Conservation (phyloP, 2,797 vertebrate species). For the Malacoraja senta region DNA sequence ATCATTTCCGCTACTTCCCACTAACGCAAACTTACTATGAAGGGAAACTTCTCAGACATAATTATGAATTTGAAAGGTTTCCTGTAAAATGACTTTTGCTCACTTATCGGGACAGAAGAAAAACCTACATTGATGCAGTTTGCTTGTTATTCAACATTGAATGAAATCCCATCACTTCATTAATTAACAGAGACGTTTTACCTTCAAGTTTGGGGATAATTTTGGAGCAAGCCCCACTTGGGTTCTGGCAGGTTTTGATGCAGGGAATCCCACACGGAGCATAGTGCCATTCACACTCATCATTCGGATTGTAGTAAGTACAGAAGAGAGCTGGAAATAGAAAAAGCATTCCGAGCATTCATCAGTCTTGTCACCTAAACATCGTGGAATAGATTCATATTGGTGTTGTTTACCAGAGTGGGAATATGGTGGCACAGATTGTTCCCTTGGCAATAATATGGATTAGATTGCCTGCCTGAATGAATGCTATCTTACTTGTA, state of each 20-base stretch:
- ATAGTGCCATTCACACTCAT: constrained; percentile 64
- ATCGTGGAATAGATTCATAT: not conserved
- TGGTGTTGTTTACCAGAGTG: not conserved
- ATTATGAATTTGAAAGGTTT: not conserved
- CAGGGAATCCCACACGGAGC: constrained; percentile 59
- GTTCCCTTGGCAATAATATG: not conserved
- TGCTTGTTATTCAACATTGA: not conserved
- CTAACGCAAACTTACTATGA: no score
- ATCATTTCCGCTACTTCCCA: no score
- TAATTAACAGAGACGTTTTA: constrained; percentile 43
- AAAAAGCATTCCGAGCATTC: not conserved
- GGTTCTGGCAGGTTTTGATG: constrained; percentile 62
- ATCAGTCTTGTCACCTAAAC: not conserved
- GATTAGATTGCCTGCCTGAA: not conserved
- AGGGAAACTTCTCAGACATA: not conserved
- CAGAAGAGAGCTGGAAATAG: constrained; percentile 60
- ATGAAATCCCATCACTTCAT: not conserved
- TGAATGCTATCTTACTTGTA: no score
- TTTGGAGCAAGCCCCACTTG: constrained; percentile 49
- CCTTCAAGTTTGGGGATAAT: constrained; percentile 61
- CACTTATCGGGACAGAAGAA: not conserved
- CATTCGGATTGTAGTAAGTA: constrained; percentile 60
- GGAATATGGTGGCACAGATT: not conserved
- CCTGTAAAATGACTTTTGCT: not conserved
- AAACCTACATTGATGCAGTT: not conserved